Evolutionary conservation across 2,888 invertebrate genomes (phyloP), one percentile per base, ranked within the genome.

Genomic region (Nemoura dubitans): DNA sequence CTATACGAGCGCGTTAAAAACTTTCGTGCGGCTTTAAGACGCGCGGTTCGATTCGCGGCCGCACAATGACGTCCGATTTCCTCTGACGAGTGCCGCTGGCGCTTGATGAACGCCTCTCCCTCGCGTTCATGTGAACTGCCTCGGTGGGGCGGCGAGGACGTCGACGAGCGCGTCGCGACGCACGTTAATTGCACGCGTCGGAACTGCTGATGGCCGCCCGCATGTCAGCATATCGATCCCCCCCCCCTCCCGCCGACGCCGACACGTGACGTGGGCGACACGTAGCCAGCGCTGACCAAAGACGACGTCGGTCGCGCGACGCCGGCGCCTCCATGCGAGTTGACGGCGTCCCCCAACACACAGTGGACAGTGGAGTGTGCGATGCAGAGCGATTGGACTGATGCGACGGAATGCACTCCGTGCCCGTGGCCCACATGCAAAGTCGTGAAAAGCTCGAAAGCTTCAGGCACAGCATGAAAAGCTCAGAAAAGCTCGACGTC

Each of bases 151-250:
- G 36, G 7, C 30, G 30, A 21, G 16, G 83, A 14, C 84, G 82
- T 77, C 86, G 76, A 43, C 86, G 30, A 82, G 85, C 81, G 78
- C 83, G 84, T 83, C 76, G 59, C 59, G 59, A 36, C 36, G 36
- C 36, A 36, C 36, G 36, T 36, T 36, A 36, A 36, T 59, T 59
- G 59, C 59, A 14, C 6, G 36, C 36, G 36, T 36, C 36, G 36
- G 36, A 36, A n/a, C 36, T 86, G 28, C 77, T 76, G 83, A 29
- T 26, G 83, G 87, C 88, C 88, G 86, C 87, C 81, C 84, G 42
- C 87, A 81, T 83, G 83, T 83, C 82, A 83, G 78, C 78, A 81
- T 88, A 85, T 76, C 86, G 89, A 88, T 87, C 87, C 87, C 89
- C 87, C 88, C 88, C 87, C 86, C 85, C 87, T 83, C 84, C 30